Conservation (phyloP, 1,140 invertebrate genomes). For the Drosophila nigrodunni region DNA sequence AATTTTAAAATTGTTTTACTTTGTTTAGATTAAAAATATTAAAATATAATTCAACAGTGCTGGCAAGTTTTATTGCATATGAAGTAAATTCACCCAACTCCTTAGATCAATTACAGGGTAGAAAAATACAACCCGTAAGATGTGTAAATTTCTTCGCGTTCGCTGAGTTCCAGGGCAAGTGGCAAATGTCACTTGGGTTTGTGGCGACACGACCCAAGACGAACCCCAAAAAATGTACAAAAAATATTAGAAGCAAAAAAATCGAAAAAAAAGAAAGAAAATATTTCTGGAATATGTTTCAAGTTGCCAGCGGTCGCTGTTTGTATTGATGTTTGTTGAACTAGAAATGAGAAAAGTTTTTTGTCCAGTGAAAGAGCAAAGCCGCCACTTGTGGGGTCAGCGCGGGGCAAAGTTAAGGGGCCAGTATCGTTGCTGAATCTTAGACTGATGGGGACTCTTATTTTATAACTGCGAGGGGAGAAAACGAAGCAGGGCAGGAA, state of each 20-base stretch:
- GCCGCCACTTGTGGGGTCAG: slow-evolving; percentile 2
- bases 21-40: neutral
- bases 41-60: neutral
- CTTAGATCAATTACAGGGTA: neutral
- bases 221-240: slow-evolving; percentile 28
- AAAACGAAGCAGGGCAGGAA: slow-evolving; percentile 27
- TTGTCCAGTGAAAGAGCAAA: slow-evolving; percentile 30
- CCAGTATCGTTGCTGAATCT: neutral
- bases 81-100: too few species aligned
- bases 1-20: too few species aligned
- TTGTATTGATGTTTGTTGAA: slow-evolving; percentile 73
- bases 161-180: slow-evolving; percentile 61
- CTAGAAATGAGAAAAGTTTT: slow-evolving; percentile 83
- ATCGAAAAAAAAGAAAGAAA: slow-evolving; percentile 2
- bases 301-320: slow-evolving; percentile 43
- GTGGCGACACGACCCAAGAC: slow-evolving; percentile 40
- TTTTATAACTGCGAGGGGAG: slow-evolving; percentile 58
- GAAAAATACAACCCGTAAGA: slow-evolving; percentile 56
- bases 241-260: slow-evolving; percentile 31
- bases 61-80: too few species aligned
- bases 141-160: slow-evolving; percentile 73
- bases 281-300: slow-evolving; percentile 53
- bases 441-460: slow-evolving; percentile 62
- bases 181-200: slow-evolving; percentile 76
- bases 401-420: neutral